Conservation (phyloP, 2,797 vertebrate species). For the Rhinophrynus dorsalis region DNA sequence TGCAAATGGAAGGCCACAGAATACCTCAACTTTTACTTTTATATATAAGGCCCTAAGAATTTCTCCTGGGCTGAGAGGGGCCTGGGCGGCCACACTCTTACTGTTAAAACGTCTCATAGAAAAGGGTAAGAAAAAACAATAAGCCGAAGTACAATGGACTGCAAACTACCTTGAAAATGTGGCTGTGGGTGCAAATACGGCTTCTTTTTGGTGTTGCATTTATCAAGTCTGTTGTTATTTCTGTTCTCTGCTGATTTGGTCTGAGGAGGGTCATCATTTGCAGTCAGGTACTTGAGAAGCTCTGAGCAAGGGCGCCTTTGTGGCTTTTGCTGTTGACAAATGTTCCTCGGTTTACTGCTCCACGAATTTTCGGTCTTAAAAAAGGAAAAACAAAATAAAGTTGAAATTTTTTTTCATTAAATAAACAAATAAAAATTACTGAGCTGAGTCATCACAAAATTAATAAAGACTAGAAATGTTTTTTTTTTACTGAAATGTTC, state of each 20-base stretch:
- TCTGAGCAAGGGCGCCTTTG: constrained; percentile 96
- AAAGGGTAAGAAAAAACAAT: too few relatives aligned
- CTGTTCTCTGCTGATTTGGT: constrained; percentile 83
- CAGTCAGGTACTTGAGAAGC: constrained; percentile 98
- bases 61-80: too few relatives aligned
- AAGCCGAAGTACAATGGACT: constrained; percentile 13
- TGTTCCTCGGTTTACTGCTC: constrained; percentile 90
- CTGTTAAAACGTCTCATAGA: too few relatives aligned
- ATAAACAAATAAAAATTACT: constrained; percentile 68
- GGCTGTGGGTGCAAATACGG: constrained; percentile 76
- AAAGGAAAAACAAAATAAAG: constrained; percentile 48
- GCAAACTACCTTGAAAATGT: constrained; percentile 93
- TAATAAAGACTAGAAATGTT: constrained; percentile 72
- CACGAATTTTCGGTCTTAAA: constrained; percentile 93
- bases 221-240: constrained; percentile 81
- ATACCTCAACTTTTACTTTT: too few relatives aligned
- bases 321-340: constrained; percentile 88
- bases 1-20: too few relatives aligned
- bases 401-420: too few relatives aligned
- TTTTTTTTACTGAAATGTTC: constrained; percentile 64
- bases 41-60: too few relatives aligned
- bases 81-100: too few relatives aligned
- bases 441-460: constrained; percentile 71
- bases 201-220: constrained; percentile 93
- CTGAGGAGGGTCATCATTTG: constrained; percentile 91